phyloP scores from a whole-genome alignment of 2,888 invertebrate genomes.

The Apamea monoglypha region DNA sequence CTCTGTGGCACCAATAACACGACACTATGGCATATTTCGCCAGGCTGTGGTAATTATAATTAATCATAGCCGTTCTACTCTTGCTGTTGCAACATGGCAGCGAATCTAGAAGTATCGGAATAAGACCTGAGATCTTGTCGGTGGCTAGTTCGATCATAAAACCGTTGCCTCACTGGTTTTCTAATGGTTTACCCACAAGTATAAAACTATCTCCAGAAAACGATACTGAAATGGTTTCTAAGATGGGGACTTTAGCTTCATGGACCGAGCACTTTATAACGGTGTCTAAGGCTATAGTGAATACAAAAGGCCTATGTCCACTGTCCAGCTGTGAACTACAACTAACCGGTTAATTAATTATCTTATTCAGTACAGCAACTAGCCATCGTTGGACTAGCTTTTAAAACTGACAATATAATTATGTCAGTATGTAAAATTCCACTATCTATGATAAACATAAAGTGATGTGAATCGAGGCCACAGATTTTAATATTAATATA shows the following conservation, averaged over 20 bases:
- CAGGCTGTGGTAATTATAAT: conserved; percentile 21
- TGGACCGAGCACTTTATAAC: background rate
- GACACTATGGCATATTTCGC: conserved; percentile 18
- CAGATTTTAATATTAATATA: background rate
- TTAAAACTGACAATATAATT: background rate
- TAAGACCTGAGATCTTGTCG: background rate
- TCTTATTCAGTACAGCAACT: background rate
- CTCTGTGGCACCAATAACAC: conserved; percentile 16
- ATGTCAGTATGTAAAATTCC: background rate
- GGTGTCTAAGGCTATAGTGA: background rate
- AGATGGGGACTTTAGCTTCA: background rate
- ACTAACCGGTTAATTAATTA: background rate
- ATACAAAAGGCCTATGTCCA: background rate
- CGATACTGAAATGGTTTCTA: background rate
- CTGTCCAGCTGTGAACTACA: background rate
- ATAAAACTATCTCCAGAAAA: background rate
- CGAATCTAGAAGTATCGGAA: conserved; percentile 10
- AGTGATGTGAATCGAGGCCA: conserved; percentile 18
- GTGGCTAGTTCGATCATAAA: background rate
- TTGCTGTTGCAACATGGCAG: conserved; percentile 11
- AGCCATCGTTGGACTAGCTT: background rate
- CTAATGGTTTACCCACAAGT: background rate
- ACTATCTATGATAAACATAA: background rate
- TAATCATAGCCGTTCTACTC: conserved; percentile 27
- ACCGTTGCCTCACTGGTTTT: conserved; percentile 1